Base-by-base conservation (phyloP, 2,113 vertebrate genomes). In the Naja naja region DNA sequence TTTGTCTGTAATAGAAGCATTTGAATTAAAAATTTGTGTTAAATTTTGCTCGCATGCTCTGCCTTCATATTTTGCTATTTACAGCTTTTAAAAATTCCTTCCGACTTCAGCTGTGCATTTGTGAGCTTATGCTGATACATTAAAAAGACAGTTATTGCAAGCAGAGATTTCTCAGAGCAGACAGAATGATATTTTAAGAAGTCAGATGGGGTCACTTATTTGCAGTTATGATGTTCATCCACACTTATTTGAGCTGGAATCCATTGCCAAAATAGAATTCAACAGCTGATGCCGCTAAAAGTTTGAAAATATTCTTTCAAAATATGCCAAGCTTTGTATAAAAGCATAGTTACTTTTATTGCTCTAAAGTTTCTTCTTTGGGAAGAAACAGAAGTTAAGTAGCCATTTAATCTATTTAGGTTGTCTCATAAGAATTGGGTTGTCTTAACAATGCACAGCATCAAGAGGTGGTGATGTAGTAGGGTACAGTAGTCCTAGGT, bases 161-260 rank as follows among this genome's bases (percentile, higher is more conserved):
- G 92, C 91, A 89, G 91, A 92, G 52, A 85, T 53, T 85, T 89
- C 64, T 92, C 64, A 43, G n/a, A 90, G 89, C 92, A 93, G 89
- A 87, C 92, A 93, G 86, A 93, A 90, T 58, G 92, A 93, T 93
- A 93, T 93, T 93, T 93, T 93, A 93, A 93, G 92, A 93, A 93
- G 92, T 93, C 92, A 93, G 92, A 90, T 93, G 89, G 92, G 92
- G 92, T 93, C 92, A 90, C 89, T 90, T 90, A 90, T 93, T 93
- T 86, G 81, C 81, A 90, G 89, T 93, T 90, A 93, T 93, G 89
- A 93, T 81, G 74, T 81, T 34, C 45, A 52, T 60, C 89, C 74
- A 89, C 55, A 7, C 56, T 93, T 90, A 93, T 90, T 93, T 93
- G 89, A 90, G 88, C 23, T 53, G 89, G 92, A 87, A 90, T 90